phyloP scores from a whole-genome alignment of 2,113 vertebrate genomes.

The Sinosuthora webbiana region DNA sequence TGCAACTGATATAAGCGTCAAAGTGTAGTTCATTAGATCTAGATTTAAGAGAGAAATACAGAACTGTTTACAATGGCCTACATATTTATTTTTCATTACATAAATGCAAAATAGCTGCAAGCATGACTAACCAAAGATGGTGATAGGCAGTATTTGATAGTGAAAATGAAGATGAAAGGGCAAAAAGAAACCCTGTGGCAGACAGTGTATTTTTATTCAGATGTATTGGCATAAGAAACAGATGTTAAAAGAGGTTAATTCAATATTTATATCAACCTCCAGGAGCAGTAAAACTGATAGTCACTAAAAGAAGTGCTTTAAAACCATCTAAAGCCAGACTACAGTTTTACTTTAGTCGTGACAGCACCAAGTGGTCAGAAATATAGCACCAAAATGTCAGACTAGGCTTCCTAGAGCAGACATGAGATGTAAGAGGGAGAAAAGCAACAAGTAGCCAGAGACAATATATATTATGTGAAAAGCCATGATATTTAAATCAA shows the following conservation, averaged over 20 bases:
- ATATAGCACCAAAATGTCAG: not conserved
- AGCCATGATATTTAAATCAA: not conserved
- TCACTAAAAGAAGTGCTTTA: not conserved
- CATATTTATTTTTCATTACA: not conserved
- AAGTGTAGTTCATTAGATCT: not conserved
- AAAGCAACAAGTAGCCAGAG: not conserved
- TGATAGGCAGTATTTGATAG: not conserved
- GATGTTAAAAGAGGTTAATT: not conserved
- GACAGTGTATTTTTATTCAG: not conserved
- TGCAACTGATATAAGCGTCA: not conserved
- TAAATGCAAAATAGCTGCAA: not conserved
- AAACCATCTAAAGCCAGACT: not conserved
- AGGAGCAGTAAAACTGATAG: not conserved
- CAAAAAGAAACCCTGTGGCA: not conserved
- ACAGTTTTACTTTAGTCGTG: not conserved
- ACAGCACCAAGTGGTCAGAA: not conserved
- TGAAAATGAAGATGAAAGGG: not conserved
- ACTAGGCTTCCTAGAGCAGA: not conserved
- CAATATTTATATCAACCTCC: not conserved
- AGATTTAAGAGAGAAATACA: not conserved
- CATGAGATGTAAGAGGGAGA: not conserved
- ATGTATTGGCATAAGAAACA: not conserved
- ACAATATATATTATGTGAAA: not conserved
- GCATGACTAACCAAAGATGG: not conserved
- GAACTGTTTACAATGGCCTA: not conserved